Percentiles rank a stretch among this genome's conserved stretches.
Conservation (phyloP, 2,888 invertebrate genomes). For the Phyto melanocephala region DNA sequence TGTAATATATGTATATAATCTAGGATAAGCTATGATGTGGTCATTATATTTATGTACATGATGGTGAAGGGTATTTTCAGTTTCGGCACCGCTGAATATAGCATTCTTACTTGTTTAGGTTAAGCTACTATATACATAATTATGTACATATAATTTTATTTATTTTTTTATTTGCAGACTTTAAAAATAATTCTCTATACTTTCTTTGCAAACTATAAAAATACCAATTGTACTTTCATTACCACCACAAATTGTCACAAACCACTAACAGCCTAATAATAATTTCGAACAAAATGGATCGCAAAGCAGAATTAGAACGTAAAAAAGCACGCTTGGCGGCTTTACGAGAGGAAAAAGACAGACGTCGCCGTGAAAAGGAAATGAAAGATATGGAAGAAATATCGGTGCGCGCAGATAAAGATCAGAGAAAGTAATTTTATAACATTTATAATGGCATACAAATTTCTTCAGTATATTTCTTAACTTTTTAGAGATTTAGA, state of each 20-base stretch:
- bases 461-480: too few relatives aligned
- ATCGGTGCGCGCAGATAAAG: slow-evolving; percentile 79
- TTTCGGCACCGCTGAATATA: too few relatives aligned
- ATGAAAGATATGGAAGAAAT: slow-evolving; percentile 90
- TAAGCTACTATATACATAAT: too few relatives aligned
- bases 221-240: slow-evolving; percentile 36
- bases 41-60: too few relatives aligned
- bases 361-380: slow-evolving; percentile 90
- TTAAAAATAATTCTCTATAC: background rate
- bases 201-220: background rate
- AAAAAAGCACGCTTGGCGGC: slow-evolving; percentile 95
- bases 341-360: slow-evolving; percentile 92
- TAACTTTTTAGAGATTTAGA: slow-evolving; percentile 86
- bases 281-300: slow-evolving; percentile 80
- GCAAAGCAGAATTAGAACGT: slow-evolving; percentile 94
- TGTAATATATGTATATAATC: too few relatives aligned
- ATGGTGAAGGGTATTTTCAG: too few relatives aligned
- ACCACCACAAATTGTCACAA: slow-evolving; percentile 63
- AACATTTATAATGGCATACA: too few relatives aligned
- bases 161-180: background rate
- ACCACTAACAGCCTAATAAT: slow-evolving; percentile 34
- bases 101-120: too few relatives aligned
- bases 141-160: too few relatives aligned
- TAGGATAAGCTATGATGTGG: too few relatives aligned
- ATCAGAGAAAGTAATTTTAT: slow-evolving; percentile 75